Base-by-base conservation (phyloP, 2,113 vertebrate genomes). In the Onychostruthus taczanowskii region DNA sequence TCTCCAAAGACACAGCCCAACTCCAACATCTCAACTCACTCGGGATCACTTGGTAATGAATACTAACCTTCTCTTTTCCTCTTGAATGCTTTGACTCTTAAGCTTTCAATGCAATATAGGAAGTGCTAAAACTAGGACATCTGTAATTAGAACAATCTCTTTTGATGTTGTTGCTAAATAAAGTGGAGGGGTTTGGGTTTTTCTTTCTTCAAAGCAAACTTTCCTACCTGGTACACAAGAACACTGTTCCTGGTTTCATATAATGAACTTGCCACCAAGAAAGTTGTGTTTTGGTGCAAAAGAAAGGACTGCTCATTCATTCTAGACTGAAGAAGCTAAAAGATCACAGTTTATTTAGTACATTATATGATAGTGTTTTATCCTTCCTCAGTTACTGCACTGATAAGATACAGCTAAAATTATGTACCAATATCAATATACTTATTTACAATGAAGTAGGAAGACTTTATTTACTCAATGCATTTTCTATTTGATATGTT, bases 101-200 rank as follows among this genome's bases (percentile, higher is more conserved):
- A 82, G 28, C 11, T 79, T 75, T 64, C 56, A 46, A 7, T 23
- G 31, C 35, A 81, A 64, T 26, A 55, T 2, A 69, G 15, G 37
- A 69, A 93, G 16, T 41, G 37, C 16, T 39, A 72, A 79, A 76
- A 53, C n/a, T 35, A 77, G 26, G 37, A 53, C 14, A 46, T 56
- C 11, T 30, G 19, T 53, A 56, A 73, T 37, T 76, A 43, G 9
- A 93, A 24, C 13, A 67, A 67, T 19, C 43, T 9, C 19, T 75
- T 80, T 58, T 58, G 15, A 24, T 63, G 28, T 10, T 82, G 12
- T 13, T 35, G 22, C 49, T 74, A 26, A 80, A 19, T 58, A 27
- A 27, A 22, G 35, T 8, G 17, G 35, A 6, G 3, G 2, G 1
- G 9, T 22, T 10, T 0, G 21, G 8, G 9, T 10, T 31, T 52